Evolutionary conservation across 2,113 vertebrate species (phyloP).

Genomic region (Oreotragus oreotragus): DNA sequence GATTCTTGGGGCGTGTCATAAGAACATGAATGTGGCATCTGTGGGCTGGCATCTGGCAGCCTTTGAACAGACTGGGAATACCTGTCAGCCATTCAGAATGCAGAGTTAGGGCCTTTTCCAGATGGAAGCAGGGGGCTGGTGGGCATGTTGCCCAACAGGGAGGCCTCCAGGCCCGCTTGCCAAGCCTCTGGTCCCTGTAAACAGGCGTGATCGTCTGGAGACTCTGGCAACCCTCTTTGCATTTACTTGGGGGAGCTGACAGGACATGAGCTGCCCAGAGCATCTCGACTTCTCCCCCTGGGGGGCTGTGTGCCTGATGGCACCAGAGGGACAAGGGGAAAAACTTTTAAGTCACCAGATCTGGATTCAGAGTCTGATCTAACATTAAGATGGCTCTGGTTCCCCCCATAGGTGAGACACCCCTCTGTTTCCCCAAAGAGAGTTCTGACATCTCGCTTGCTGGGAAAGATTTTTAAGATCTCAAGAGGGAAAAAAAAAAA

Average conservation of each 20-base stretch:
- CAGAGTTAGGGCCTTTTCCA: neutral
- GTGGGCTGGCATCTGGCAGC: neutral
- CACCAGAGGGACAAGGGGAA: neutral
- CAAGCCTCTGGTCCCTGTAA: neutral
- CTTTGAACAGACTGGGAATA: neutral
- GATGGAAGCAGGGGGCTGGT: neutral
- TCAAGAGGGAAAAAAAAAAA: no score
- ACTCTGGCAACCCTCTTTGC: neutral
- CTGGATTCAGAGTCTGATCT: neutral
- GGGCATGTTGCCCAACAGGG: accelerated
- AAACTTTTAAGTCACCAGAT: neutral
- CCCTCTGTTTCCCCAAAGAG: no score
- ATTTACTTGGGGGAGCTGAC: neutral
- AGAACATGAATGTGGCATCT: neutral
- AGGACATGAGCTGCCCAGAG: neutral
- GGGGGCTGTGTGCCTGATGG: accelerated
- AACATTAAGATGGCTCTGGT: neutral
- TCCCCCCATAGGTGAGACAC: neutral
- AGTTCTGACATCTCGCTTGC: neutral
- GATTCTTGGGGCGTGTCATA: accelerated
- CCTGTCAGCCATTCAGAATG: neutral
- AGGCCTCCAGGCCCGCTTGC: neutral
- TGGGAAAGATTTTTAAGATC: neutral
- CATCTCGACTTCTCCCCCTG: accelerated
- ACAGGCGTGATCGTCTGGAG: accelerated